phyloP scores from a whole-genome alignment of 2,797 vertebrate species.

The Pogonophryne albipinna region DNA sequence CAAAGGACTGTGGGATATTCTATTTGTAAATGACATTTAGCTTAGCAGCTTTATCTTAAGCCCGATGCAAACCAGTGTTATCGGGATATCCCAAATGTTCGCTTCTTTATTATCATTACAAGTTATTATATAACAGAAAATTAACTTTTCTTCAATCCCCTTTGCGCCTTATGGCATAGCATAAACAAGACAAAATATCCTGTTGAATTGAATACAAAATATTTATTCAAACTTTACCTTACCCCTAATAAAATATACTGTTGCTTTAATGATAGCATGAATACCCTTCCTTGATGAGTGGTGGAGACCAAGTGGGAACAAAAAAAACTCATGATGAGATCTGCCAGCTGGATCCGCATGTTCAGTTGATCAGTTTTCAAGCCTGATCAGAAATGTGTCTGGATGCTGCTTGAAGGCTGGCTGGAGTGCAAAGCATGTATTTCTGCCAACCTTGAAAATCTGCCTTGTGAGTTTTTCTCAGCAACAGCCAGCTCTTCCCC shows the following conservation, averaged over 20 bases:
- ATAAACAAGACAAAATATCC: not conserved
- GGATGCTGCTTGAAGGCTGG: conserved; percentile 39
- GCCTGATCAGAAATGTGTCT: conserved; percentile 51
- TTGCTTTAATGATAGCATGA: not conserved
- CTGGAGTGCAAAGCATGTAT: conserved; percentile 33
- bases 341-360: conserved; percentile 24
- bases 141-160: not conserved
- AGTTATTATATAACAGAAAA: not conserved
- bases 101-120: not conserved
- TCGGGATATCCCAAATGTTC: not conserved
- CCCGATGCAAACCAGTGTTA: not conserved
- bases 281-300: conserved; percentile 1
- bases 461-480: conserved; percentile 28
- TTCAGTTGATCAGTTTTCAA: conserved; percentile 50
- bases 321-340: conserved; percentile 17
- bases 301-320: conserved; percentile 9
- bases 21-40: conserved; percentile 38
- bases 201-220: conserved; percentile 1
- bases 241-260: not conserved
- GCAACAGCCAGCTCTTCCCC: conserved; percentile 28
- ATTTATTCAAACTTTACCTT: not conserved
- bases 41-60: conserved; percentile 14
- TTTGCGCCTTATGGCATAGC: not conserved
- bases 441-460: conserved; percentile 47
- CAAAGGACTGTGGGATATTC: conserved; percentile 16